These are phyloP conservation scores for Tetrapedia diversipes DNA, from an alignment of 2,888 invertebrate genomes.

Conservation along the genomic window DNA sequence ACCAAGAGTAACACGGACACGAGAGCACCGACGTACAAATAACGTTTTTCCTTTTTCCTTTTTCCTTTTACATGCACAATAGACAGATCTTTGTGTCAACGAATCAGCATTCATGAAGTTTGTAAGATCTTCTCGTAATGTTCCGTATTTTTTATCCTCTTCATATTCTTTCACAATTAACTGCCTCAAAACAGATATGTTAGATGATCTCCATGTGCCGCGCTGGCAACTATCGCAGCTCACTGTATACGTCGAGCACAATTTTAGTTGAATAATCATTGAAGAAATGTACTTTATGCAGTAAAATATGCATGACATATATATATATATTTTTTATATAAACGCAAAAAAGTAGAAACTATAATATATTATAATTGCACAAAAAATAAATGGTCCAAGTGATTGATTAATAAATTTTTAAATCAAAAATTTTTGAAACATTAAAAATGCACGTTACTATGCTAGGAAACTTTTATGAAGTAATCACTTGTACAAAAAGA, in stretches of 20 bases:
- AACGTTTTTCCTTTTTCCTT: slow-evolving; percentile 44
- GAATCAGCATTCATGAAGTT: neutral
- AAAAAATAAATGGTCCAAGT: neutral
- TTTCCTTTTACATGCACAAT: slow-evolving; percentile 29
- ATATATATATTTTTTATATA: neutral
- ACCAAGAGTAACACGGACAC: slow-evolving; percentile 57
- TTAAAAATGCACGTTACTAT: neutral
- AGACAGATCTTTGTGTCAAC: neutral
- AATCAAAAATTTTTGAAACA: neutral
- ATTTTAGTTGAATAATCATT: neutral
- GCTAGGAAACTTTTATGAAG: neutral
- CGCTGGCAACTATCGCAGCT: slow-evolving; percentile 35
- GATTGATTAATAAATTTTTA: neutral
- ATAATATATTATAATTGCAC: neutral
- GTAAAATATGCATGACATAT: neutral
- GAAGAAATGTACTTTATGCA: no score
- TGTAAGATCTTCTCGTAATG: slow-evolving; percentile 2
- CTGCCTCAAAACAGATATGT: neutral
- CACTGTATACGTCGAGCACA: slow-evolving; percentile 1
- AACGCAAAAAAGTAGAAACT: neutral
- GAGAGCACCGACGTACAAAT: slow-evolving; percentile 51
- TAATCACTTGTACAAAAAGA: slow-evolving; percentile 20
- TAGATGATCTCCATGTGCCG: slow-evolving; percentile 25
- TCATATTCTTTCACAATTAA: neutral
- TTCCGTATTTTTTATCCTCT: neutral